Base-by-base conservation (phyloP, 2,797 vertebrate species). In the Girardinus metallicus region DNA sequence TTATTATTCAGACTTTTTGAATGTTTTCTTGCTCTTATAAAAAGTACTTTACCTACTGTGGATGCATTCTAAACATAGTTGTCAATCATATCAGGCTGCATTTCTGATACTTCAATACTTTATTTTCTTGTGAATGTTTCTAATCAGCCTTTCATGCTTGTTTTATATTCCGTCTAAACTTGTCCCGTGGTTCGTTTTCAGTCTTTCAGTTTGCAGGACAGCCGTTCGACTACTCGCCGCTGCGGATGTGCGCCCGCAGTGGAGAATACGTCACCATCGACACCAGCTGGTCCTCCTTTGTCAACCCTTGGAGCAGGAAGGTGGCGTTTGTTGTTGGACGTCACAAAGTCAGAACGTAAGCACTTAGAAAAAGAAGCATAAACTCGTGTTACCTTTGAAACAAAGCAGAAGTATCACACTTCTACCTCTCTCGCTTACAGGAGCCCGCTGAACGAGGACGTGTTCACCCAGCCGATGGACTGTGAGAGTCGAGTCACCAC, bases 231-330 rank as follows among this genome's bases (percentile, higher is more conserved):
- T 97, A 97, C 79, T 95, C 96, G 0, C 97, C 97, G 1, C 84
- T 98, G 85, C 96, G 97, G 72, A 97, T 98, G 94, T 97, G 97
- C 1, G 95, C 97, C n/a, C 96, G 96, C 55, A 97, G 90, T 0
- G 97, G 97, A 26, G 97, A 98, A 41, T 98, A 98, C 31, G 90
- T 98, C 82, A 98, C 97, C 87, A 97, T 98, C 75, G 97, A 98
- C 92, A 98, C 97, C 85, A 97, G 97, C 93, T 98, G 97, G 97
- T 98, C 97, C 21, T 97, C 97, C 79, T 98, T 98, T 0, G 96
- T 98, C 81, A 98, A 98, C 84, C 97, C 97, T n/a, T 98, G 97
- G 97, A 98, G 97, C 92, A 95, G 97, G 57, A 98, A 98, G 87
- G 97, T 98, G 89, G 96, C 97, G 0, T 98, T 98, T 70, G 96